These are phyloP conservation scores for Ooceraea biroi DNA, from an alignment of 1,140 invertebrate genomes.

Conservation along the genomic window DNA sequence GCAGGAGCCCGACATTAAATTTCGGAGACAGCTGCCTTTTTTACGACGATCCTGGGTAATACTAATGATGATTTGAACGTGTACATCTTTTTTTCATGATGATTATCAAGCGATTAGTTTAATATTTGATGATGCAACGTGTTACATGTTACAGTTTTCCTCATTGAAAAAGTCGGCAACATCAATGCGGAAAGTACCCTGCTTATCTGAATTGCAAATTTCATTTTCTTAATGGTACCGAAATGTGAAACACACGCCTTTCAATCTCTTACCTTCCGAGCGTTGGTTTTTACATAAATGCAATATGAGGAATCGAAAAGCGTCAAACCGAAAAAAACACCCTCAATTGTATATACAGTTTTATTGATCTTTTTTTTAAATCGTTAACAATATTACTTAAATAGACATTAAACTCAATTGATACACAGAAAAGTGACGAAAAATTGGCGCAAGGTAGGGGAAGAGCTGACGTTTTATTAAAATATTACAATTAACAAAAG, in stretches of 20 bases:
- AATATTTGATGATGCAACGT: background rate
- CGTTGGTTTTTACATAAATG: constrained; percentile 25
- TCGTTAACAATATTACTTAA: background rate
- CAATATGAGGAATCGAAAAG: constrained; percentile 2
- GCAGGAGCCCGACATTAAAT: background rate
- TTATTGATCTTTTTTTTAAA: background rate
- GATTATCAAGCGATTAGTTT: constrained; percentile 1
- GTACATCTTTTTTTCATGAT: background rate
- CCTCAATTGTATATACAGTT: background rate
- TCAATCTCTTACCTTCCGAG: constrained; percentile 49
- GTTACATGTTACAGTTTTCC: constrained; percentile 32
- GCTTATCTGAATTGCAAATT: constrained; percentile 72
- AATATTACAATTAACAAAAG: background rate
- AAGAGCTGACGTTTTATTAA: background rate
- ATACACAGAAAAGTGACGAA: background rate
- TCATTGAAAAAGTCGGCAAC: constrained; percentile 65
- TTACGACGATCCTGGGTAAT: background rate
- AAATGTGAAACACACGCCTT: constrained; percentile 47
- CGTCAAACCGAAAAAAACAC: constrained; percentile 6
- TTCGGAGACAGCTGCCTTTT: background rate
- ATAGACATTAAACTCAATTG: background rate
- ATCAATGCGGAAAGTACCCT: constrained; percentile 60
- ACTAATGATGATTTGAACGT: background rate
- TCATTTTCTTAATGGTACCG: constrained; percentile 71
- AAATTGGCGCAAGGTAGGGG: background rate